Evolutionary conservation across 2,797 vertebrate genomes (phyloP), one percentile per base, ranked within the genome.

Genomic region (Darevskia mixta): DNA sequence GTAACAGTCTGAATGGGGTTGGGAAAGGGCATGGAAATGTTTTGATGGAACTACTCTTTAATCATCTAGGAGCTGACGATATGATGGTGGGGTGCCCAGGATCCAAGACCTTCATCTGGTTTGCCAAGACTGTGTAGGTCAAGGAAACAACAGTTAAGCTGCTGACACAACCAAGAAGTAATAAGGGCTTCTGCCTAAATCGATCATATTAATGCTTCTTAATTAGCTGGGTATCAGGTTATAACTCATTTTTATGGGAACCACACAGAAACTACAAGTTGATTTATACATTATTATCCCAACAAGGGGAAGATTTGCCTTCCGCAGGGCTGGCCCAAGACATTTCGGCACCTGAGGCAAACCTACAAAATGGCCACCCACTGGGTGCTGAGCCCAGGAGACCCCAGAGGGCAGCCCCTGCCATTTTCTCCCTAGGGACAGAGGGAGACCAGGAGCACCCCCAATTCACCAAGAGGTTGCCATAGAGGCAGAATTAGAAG

Each of bases 181-280:
- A 66, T 85, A 84, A 86, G 82, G 71, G 66, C 69, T 88, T 66
- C 75, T 61, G 64, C 78, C 38, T 5, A 82, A 85, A 88, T 86
- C 49, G 88, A 45, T 85, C 13, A n/a, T 76, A 91, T 94, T 86
- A 93, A 86, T 95, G 90, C 89, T 94, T 95, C 93, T 91, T 94
- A 95, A 95, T 95, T 94, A 94, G 66, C 80, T 92, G 10, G 87
- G 87, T 92, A 93, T 86, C 10, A 55, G 76, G 78, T 79, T 87
- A 87, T 94, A 92, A 92, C 66, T 96, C 90, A 94, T 75, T 66
- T 89, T 89, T 88, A 94, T 89, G 85, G 94, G 91, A 41, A 73
- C 87, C 93, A 72, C 88, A 86, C 89, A 92, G 67, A 81, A 90
- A 0, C 64, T 91, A 89, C 69, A 41, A 64, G 64, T 87, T 91